Evolutionary conservation across 2,888 invertebrate species (phyloP), one percentile per base, ranked within the genome.

Genomic region (Serrognathus titanus): DNA sequence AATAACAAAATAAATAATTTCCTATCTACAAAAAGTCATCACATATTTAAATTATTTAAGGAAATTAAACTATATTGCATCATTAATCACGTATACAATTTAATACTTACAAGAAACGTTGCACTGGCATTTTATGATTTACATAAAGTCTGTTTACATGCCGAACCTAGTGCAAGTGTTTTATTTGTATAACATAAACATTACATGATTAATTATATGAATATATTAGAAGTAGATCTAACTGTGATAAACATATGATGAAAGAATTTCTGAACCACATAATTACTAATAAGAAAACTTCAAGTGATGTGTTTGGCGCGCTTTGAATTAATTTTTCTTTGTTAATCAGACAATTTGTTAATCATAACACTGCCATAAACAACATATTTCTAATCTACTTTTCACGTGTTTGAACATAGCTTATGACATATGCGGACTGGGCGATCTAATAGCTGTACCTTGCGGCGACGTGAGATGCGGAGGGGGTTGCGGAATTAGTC

Each of bases 381-480:
- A 36, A 43, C 45, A 35, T 16, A 36, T 16, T 20, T 24, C 43
- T 8, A 37, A 24, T 49, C 48, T 48, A 24, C n/a, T 38, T 36
- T 49, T 16, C 36, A 20, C 12, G 35, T 36, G 35, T 11, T 11
- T 10, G 38, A 13, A 36, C 48, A 50, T 53, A 54, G 41, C 48
- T 51, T 57, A 39, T 51, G 76, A 73, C 73, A 76, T 72, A 63
- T 74, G 76, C 50, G 77, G 77, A 63, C 76, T 77, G 46, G 77
- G 76, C 16, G 75, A 72, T 60, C 76, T 68, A 63, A 75, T 70
- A 63, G 63, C 60, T 63, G 64, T 60, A 52, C 69, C 68, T 65
- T 71, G 72, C 66, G 65, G 80, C 72, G 71, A 76, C 76, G 4
- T 79, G 78, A 20, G 79, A 79, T n/a, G 81, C 4, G 80, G 79